Base-by-base conservation (phyloP, 2,888 invertebrate genomes). In the Hydroisotoma schaefferi region DNA sequence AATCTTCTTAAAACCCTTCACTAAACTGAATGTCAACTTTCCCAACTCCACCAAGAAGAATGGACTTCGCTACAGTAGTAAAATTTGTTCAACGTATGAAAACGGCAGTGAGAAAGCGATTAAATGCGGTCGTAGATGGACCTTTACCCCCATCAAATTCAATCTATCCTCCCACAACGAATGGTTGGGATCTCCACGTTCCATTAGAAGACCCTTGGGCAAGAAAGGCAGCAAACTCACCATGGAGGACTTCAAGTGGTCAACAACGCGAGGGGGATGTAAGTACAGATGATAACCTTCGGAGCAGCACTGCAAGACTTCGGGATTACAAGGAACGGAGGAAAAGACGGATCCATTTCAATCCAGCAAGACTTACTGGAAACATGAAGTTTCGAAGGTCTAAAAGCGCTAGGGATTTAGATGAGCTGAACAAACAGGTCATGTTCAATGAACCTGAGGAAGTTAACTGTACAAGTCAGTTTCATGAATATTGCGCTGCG, bases 401-500 rank as follows among this genome's bases (percentile, higher is more conserved):
- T 10, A 55, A 58, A 29, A 52, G 46, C 26, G 40, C 43, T 1
- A 26, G 52, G 44, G 57, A 63, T 44, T 37, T 63, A 33, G 57
- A 59, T 20, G 47, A 47, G 1, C 27, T 59, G n/a, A 29, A 54
- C 18, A 29, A 56, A 2, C 37, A 43, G 28, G 33, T 56, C 5
- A 23, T 56, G 5, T 33, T 44, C 28, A 55, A 55, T 23, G 59
- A 63, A 8, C 47, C 57, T 2, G 27, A 56, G 20, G 44, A 33
- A 18, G 55, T 63, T 1, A 61, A 37, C 25, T 67, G 62, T 38
- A 20, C 33, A 18, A 64, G 60, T 8, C 69, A 69, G 26, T 66
- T 69, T 40, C 58, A 59, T 29, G 47, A 63, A 15, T 71, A 70
- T 40, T 70, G 70, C 44, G 56, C 63, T 12, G 26, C 33, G 33